These are phyloP conservation scores for Tinea pellionella DNA, from an alignment of 2,888 invertebrate genomes.

Conservation along the genomic window DNA sequence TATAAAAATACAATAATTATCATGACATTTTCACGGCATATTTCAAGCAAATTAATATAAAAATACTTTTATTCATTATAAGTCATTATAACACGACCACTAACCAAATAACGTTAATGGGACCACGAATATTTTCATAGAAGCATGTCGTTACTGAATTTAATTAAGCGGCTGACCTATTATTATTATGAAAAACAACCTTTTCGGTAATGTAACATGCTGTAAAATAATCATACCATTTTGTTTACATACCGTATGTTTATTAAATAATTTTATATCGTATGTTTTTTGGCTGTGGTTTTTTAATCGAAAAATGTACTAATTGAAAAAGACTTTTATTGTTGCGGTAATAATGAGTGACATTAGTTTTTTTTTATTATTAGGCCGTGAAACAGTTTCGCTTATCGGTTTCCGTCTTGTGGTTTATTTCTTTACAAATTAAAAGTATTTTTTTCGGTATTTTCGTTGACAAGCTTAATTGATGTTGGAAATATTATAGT, in stretches of 20 bases:
- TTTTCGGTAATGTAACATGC: neutral
- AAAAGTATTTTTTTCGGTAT: neutral
- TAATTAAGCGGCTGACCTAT: conserved; percentile 12
- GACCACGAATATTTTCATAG: conserved; percentile 4
- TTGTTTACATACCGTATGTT: neutral
- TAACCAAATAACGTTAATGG: conserved; percentile 3
- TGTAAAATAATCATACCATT: neutral
- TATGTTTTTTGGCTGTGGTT: neutral
- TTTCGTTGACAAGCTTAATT: conserved; percentile 11
- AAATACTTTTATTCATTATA: neutral
- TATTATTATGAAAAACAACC: conserved; percentile 4
- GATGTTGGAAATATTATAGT: neutral
- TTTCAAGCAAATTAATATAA: neutral
- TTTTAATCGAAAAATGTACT: conserved; percentile 6
- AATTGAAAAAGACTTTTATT: conserved; percentile 14
- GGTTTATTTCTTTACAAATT: conserved; percentile 4
- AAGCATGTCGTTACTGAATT: conserved; percentile 12
- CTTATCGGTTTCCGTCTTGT: conserved; percentile 15
- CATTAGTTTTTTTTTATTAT: conserved; percentile 12
- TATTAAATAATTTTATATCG: neutral
- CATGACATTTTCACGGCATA: neutral
- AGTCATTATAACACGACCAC: neutral
- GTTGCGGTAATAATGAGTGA: neutral
- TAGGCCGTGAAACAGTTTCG: conserved; percentile 17
- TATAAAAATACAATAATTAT: too few relatives aligned